A percentile compares a stretch with the other conserved stretches of the same genome.
These are phyloP conservation scores for Nipponacmea schrenckii DNA, from an alignment of 2,888 invertebrate species.

Conservation along the genomic window DNA sequence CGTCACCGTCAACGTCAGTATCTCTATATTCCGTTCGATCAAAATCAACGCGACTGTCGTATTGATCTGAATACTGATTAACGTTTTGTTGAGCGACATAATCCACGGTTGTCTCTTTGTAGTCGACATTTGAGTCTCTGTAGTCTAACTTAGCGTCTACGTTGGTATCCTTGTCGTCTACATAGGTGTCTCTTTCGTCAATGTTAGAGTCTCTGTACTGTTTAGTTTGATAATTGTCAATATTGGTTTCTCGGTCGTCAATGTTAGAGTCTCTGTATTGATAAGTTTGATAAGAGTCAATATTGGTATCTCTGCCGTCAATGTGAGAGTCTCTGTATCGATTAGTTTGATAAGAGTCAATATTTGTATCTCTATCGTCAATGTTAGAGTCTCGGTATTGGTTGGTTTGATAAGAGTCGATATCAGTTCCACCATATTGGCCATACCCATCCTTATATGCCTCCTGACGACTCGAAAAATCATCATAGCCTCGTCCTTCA, in stretches of 20 bases:
- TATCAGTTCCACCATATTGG: neutral
- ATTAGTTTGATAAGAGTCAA: neutral
- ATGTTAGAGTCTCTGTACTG: neutral
- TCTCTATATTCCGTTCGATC: neutral
- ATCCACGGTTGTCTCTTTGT: neutral
- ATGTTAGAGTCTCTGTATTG: neutral
- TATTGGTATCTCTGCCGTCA: neutral
- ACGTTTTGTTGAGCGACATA: too few relatives aligned
- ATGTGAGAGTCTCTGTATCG: neutral
- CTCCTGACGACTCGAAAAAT: neutral
- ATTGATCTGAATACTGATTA: too few relatives aligned
- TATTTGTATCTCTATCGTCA: neutral
- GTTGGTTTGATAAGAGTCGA: neutral
- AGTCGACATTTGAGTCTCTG: neutral
- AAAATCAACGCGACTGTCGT: neutral
- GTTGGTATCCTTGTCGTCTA: neutral
- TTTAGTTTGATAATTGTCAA: constrained; percentile 7
- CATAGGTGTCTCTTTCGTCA: neutral
- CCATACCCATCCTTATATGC: neutral
- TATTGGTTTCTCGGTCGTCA: neutral
- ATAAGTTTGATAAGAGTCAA: neutral
- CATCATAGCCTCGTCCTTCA: constrained; percentile 6
- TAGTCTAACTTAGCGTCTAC: neutral
- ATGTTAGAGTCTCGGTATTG: neutral
- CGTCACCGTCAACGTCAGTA: neutral